phyloP scores from a whole-genome alignment of 2,797 vertebrate genomes.

The Bryconaethiops microstoma region DNA sequence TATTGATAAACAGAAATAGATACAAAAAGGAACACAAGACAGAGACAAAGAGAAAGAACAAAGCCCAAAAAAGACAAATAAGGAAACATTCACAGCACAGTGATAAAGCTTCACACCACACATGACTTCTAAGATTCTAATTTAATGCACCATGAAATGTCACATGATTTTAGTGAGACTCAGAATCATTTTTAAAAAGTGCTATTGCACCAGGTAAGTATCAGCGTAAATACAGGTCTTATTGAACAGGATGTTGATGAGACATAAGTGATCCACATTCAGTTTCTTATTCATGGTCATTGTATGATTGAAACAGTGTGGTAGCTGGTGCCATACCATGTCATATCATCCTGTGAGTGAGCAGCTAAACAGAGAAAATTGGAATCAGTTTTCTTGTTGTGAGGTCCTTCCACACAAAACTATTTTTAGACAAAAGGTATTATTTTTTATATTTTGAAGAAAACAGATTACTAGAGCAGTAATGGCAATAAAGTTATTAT shows the following conservation, averaged over 20 bases:
- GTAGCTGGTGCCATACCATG: neutral
- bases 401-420: too few relatives aligned
- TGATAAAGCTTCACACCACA: neutral
- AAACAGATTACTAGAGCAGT: too few relatives aligned
- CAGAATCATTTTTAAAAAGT: too few relatives aligned
- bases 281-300: neutral
- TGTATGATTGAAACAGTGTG: neutral
- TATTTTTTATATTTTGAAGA: too few relatives aligned
- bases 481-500: too few relatives aligned
- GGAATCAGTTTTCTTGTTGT: too few relatives aligned
- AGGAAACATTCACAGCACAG: neutral
- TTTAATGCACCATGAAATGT: neutral
- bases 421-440: too few relatives aligned
- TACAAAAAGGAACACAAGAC: conserved; percentile 57
- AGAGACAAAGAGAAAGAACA: conserved; percentile 36
- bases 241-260: neutral
- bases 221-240: neutral
- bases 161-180: neutral
- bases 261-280: neutral
- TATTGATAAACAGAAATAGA: conserved; percentile 43
- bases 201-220: neutral
- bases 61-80: conserved; percentile 35
- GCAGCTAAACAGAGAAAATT: too few relatives aligned
- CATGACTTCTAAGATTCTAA: conserved; percentile 4
- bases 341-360: neutral